These are phyloP conservation scores for Lamprotornis superbus DNA, from an alignment of 2,113 vertebrate species.

Conservation along the genomic window DNA sequence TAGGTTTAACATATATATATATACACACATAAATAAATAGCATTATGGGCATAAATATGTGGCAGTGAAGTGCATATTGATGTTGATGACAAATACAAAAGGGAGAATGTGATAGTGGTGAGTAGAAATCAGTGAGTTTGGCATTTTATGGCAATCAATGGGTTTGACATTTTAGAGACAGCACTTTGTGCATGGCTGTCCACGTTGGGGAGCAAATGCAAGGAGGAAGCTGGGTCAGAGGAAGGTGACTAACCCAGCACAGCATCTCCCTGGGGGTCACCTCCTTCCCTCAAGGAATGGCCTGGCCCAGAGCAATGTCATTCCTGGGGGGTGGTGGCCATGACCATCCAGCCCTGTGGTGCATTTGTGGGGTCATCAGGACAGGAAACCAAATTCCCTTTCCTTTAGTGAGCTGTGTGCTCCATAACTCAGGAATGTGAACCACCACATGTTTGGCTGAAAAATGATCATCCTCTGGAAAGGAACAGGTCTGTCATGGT, in stretches of 20 bases:
- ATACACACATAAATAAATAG: no score
- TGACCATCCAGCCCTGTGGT: fast-evolving
- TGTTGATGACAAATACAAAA: no score
- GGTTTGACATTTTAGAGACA: not conserved
- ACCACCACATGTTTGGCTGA: not conserved
- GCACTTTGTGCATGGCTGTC: not conserved
- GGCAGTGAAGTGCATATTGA: no score
- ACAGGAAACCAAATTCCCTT: not conserved
- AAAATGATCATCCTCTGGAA: slow-evolving; percentile 4
- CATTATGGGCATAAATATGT: no score
- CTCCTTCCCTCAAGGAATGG: not conserved
- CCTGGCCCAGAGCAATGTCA: not conserved
- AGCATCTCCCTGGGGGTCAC: not conserved
- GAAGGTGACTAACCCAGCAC: not conserved
- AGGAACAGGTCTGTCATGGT: not conserved
- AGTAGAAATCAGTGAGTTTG: no score
- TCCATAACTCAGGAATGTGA: slow-evolving; percentile 9
- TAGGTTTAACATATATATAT: no score
- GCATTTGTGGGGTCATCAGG: not conserved
- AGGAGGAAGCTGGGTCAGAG: not conserved
- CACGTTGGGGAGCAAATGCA: not conserved
- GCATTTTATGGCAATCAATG: no score
- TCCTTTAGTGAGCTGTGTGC: not conserved
- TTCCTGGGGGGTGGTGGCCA: not conserved
- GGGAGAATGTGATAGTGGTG: no score